phyloP scores from a whole-genome alignment of 2,888 invertebrate genomes.

The Lumbricus terrestris region DNA sequence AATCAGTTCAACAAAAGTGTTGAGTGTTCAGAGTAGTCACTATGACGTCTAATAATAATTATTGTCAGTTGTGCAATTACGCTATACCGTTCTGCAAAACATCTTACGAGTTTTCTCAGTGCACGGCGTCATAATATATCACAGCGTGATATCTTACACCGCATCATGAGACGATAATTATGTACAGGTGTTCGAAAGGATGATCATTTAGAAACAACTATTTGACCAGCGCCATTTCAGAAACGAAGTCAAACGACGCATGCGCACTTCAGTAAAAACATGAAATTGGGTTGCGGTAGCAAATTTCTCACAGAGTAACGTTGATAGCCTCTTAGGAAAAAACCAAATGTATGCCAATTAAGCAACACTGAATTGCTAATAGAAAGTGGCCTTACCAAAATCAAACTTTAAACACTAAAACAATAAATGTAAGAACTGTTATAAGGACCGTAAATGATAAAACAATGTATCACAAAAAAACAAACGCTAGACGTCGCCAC shows the following conservation, averaged over 20 bases:
- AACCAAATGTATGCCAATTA: not conserved
- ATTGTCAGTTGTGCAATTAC: not conserved
- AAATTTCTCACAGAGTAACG: not conserved
- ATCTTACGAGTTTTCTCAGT: not conserved
- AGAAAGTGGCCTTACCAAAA: not conserved
- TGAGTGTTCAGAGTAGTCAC: not conserved
- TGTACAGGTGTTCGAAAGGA: not conserved
- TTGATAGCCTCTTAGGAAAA: not conserved
- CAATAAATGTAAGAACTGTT: not conserved
- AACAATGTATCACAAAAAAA: slow-evolving; percentile 3
- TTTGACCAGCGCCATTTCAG: not conserved
- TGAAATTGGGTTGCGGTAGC: not conserved
- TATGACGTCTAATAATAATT: not conserved
- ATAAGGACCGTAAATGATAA: not conserved
- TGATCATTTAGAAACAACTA: not conserved
- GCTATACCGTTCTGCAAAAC: not conserved
- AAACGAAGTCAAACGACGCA: not conserved
- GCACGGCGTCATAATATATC: not conserved
- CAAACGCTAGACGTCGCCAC: slow-evolving; percentile 3
- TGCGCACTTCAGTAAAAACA: not conserved
- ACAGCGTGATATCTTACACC: not conserved
- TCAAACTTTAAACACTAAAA: not conserved
- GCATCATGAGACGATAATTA: not conserved
- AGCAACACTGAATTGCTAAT: not conserved
- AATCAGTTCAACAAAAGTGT: not conserved